These are phyloP conservation scores for Electrophaes corylata DNA, from an alignment of 2,888 invertebrate species.

Conservation along the genomic window DNA sequence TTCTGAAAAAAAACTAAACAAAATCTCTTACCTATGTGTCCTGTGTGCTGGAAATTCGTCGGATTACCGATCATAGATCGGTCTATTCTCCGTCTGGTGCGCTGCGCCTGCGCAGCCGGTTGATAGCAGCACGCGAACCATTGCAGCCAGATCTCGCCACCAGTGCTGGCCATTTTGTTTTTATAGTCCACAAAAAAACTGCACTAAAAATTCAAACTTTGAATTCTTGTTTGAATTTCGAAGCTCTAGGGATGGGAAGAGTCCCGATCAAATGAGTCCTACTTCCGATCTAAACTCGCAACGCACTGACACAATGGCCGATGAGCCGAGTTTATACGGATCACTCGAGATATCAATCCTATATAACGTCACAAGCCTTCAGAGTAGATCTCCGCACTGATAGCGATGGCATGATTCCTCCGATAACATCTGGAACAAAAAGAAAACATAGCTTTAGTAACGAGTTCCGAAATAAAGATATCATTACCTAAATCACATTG, in stretches of 20 bases:
- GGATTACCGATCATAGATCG: conserved; percentile 98
- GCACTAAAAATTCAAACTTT: conserved; percentile 21
- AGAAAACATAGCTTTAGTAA: conserved; percentile 47
- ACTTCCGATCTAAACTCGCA: conserved; percentile 42
- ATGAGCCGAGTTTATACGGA: conserved; percentile 33
- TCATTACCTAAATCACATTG: conserved; percentile 40
- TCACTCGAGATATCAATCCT: conserved; percentile 35
- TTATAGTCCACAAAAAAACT: conserved; percentile 56
- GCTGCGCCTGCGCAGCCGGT: conserved; percentile 89
- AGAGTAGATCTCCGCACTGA: conserved; percentile 62
- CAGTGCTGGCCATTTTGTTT: conserved; percentile 87
- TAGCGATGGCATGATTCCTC: conserved; percentile 70
- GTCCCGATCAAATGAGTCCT: conserved; percentile 47
- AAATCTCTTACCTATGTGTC: conserved; percentile 78
- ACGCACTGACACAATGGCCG: conserved; percentile 46
- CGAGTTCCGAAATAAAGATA: conserved; percentile 41
- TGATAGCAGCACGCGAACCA: conserved; percentile 97
- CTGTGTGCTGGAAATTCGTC: conserved; percentile 97
- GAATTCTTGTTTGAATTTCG: conserved; percentile 20
- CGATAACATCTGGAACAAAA: conserved; percentile 71
- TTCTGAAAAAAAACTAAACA: neutral
- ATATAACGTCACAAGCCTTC: conserved; percentile 47
- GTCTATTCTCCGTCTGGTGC: conserved; percentile 91
- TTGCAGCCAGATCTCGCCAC: conserved; percentile 94
- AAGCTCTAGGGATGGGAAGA: conserved; percentile 45